Base-by-base conservation (phyloP, 2,113 vertebrate species). In the Macaca nemestrina region DNA sequence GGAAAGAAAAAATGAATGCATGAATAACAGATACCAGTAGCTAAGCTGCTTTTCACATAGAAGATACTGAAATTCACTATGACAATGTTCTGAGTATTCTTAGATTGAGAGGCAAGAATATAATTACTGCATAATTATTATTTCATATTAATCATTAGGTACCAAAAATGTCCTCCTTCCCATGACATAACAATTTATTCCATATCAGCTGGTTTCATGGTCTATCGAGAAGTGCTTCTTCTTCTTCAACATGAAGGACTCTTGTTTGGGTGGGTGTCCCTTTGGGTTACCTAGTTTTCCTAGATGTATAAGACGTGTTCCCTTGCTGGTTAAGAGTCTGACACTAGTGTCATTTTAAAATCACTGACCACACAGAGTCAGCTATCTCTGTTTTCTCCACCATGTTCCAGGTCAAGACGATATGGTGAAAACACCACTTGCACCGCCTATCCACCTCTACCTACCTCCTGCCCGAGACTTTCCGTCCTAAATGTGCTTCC, bases 341-440 rank as follows among this genome's bases (percentile, higher is more conserved):
- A 70, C 22, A 23, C 43, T 59, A 20, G 40, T 50, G 64, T 72
- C 78, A 88, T 22, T 43, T 43, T 8, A 43, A 68, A 68, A 73
- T 30, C 4, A 40, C 43, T 35, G 50, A 18, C 23, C 45, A 80
- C 43, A 52, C 4, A 4, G 27, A 88, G 5, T 35, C 43, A 22
- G 55, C 48, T 57, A 20, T 25, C 2, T 80, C 55, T 2, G 1
- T 17, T 30, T 40, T 82, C 50, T 72, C 68, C 38, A 10, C 10
- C 40, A 18, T 52, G 52, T 45, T 86, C 48, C 7, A 23, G 38
- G 25, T 50, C 30, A n/a, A 14, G 78, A 14, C 8, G 48, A 32
- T 0, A 0, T 23, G 45, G 35, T 14, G 38, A 83, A 48, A 59
- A 68, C 6, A 30, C 32, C 3, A 12, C 48, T 4, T 6, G 16